Percentiles rank a stretch among this genome's conserved stretches.
Conservation (phyloP, 2,797 vertebrate species). For the Hippocampus kuda region DNA sequence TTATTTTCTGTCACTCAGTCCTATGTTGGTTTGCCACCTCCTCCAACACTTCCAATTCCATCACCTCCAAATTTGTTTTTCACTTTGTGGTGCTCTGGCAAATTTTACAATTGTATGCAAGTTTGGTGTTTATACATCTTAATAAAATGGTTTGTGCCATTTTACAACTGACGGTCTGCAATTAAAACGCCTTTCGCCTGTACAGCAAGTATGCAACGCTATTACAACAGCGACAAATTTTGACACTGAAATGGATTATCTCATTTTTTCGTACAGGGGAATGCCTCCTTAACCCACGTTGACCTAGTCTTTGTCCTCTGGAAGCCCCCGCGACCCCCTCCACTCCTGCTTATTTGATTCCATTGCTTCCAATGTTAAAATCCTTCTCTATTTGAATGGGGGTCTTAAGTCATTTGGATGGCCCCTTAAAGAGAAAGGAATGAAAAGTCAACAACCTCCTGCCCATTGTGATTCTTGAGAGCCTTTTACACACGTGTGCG, state of each 20-base stretch:
- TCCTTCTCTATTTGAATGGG: conserved; percentile 55
- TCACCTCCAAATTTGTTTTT: no score
- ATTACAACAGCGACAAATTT: neutral
- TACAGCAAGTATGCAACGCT: neutral
- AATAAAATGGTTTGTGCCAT: neutral
- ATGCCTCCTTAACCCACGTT: conserved; percentile 30
- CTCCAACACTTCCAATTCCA: no score
- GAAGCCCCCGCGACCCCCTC: conserved; percentile 23
- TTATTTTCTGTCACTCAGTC: no score
- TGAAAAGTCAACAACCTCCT: conserved; percentile 67
- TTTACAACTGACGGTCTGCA: neutral
- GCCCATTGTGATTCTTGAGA: conserved; percentile 59
- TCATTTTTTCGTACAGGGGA: neutral
- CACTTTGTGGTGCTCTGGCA: no score
- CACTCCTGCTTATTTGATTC: conserved; percentile 25
- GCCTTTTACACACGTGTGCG: conserved; percentile 13
- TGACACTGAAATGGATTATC: neutral
- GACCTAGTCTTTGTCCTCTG: conserved; percentile 55
- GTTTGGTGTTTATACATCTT: neutral
- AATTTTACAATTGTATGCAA: no score
- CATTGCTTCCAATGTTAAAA: conserved; percentile 60
- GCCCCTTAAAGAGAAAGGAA: conserved; percentile 59
- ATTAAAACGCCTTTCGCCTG: neutral
- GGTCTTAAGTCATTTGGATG: conserved; percentile 59
- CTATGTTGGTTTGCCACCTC: no score